phyloP scores from a whole-genome alignment of 1,140 invertebrate genomes.

The Hetaerina americana region DNA sequence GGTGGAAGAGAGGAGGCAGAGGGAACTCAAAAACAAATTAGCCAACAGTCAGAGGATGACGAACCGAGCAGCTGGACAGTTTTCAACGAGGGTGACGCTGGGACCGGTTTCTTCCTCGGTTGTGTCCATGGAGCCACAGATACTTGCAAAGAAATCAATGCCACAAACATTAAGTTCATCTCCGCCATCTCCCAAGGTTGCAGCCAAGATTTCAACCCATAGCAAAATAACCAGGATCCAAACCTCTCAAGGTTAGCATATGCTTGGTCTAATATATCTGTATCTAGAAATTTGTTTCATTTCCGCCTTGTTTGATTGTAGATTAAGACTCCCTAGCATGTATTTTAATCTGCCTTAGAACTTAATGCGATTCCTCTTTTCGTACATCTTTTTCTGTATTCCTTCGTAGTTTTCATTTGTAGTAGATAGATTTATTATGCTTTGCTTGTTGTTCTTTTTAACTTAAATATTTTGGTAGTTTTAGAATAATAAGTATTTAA shows the following conservation, averaged over 20 bases:
- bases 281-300: not conserved
- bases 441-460: not conserved
- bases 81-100: constrained; percentile 42
- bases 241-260: not conserved
- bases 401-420: no score
- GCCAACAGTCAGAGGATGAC: not conserved
- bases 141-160: not conserved
- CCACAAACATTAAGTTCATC: not conserved
- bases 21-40: constrained; percentile 19
- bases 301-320: no score
- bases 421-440: no score
- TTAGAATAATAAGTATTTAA: not conserved
- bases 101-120: constrained; percentile 30
- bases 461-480: not conserved
- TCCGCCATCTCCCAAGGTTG: not conserved
- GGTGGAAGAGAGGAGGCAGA: constrained; percentile 23
- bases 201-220: not conserved
- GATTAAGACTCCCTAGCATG: no score
- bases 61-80: constrained; percentile 18
- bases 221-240: not conserved
- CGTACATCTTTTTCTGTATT: no score
- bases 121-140: constrained; percentile 14
- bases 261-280: not conserved
- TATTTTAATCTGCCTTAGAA: no score
- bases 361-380: no score